These are phyloP conservation scores for Dipus sagitta DNA, from an alignment of 2,797 vertebrate genomes.

Conservation along the genomic window DNA sequence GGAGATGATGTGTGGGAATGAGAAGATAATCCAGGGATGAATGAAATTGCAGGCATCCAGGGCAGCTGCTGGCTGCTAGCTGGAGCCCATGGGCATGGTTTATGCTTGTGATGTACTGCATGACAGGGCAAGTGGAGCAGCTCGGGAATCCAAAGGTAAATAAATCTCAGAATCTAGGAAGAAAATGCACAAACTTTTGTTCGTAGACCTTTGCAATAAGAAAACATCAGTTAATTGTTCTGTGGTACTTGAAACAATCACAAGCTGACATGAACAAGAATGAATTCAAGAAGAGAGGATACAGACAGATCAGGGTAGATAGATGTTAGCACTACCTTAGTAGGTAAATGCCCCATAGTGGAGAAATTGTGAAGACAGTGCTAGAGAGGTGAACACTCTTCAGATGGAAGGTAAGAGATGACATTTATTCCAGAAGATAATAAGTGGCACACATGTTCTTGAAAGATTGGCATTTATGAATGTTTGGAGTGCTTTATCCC, in stretches of 20 bases:
- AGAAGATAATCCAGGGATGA: not conserved
- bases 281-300: not conserved
- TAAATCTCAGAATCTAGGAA: not conserved
- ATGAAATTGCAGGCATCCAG: not conserved
- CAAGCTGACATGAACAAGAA: not conserved
- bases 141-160: not conserved
- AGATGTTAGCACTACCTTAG: not conserved
- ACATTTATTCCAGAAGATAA: not conserved
- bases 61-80: not conserved
- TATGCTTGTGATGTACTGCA: not conserved
- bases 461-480: not conserved
- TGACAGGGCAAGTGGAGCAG: no score
- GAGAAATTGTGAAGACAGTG: not conserved
- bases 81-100: not conserved
- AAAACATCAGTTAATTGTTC: not conserved
- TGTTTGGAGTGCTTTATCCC: not conserved
- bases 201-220: not conserved
- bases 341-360: accelerated
- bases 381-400: not conserved
- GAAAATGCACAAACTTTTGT: not conserved
- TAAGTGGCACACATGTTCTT: not conserved
- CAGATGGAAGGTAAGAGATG: not conserved
- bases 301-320: not conserved
- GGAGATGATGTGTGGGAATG: not conserved
- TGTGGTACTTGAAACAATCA: not conserved